Base-by-base conservation (phyloP, 2,888 invertebrate genomes). In the Eupithecia insigniata region DNA sequence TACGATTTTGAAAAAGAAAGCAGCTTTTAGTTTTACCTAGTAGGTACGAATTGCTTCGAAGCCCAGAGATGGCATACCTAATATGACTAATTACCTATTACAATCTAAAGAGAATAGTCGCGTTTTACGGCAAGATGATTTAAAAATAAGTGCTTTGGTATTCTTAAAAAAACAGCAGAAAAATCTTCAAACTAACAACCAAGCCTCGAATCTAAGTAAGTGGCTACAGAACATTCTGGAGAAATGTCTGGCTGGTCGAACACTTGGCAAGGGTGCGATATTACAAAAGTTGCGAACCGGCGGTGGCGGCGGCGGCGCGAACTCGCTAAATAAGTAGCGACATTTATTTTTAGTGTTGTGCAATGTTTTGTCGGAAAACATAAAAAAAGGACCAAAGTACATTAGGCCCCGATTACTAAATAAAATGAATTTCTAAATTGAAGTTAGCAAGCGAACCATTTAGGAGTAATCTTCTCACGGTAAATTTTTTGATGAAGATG, bases 211-310 rank as follows among this genome's bases (percentile, higher is more conserved):
- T 34, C 58, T 34, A 55, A 6, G 39, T 26, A 22, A n/a, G 36
- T 39, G 32, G 30, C n/a, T 34, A 68, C 62, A 43, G 70, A 70
- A 73, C 67, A 71, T 68, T 71, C 68, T 22, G 39, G 51, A 46
- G 12, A 36, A 69, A 71, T 71, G 62, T 74, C 69, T 69, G 66
- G 71, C 69, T 65, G 69, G 68, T 69, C 64, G 69, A 74, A 65
- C 69, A 67, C 74, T 74, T 75, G 72, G 65, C 76, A 73, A 66
- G 69, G 60, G 73, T 55, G 71, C 74, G 78, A 77, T 77, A 79
- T 79, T 79, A 76, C 78, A 67, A 76, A 75, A 82, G 79, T 80
- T 82, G 75, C 69, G 66, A 74, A 80, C 70, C 67, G 67, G 64
- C n/a, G n/a, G n/a, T n/a, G n/a, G n/a, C n/a, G n/a, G n/a, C n/a